Percentiles rank a stretch among this genome's conserved stretches.
phyloP scores from a whole-genome alignment of 2,113 vertebrate species.

The Coracopsis vasa region DNA sequence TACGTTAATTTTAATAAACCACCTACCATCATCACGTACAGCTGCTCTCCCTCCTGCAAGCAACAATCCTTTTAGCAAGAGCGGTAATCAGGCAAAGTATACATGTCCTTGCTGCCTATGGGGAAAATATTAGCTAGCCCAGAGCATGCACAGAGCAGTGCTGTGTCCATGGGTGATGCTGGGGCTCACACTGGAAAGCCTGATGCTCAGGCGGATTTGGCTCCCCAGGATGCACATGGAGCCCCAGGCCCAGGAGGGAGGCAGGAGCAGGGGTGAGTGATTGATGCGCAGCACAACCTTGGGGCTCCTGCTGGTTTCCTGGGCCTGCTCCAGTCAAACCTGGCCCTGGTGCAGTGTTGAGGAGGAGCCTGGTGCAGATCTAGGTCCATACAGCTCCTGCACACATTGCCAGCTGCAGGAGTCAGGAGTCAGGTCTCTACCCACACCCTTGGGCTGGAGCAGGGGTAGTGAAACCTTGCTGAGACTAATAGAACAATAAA shows the following conservation, averaged over 20 bases:
- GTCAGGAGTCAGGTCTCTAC: not conserved
- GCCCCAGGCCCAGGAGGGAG: not conserved
- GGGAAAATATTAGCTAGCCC: not conserved
- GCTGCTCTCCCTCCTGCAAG: not conserved
- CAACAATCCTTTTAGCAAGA: not conserved
- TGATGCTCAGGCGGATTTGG: not conserved
- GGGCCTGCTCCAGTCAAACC: accelerated
- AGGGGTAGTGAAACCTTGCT: not conserved
- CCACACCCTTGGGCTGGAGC: not conserved
- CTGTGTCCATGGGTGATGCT: not conserved
- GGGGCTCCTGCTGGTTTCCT: not conserved
- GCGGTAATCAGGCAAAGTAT: not conserved
- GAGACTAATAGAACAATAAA: not conserved
- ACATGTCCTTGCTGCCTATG: not conserved
- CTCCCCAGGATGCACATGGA: accelerated
- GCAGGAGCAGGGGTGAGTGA: not conserved
- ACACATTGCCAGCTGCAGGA: not conserved
- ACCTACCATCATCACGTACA: no score
- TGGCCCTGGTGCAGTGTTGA: accelerated
- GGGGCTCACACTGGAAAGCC: not conserved
- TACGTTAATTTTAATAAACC: not conserved
- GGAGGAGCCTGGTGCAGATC: accelerated
- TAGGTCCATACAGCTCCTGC: not conserved
- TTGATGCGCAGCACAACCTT: not conserved
- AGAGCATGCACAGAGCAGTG: not conserved